Base-by-base conservation (phyloP, 2,888 invertebrate genomes). In the Drosophila algonquin region DNA sequence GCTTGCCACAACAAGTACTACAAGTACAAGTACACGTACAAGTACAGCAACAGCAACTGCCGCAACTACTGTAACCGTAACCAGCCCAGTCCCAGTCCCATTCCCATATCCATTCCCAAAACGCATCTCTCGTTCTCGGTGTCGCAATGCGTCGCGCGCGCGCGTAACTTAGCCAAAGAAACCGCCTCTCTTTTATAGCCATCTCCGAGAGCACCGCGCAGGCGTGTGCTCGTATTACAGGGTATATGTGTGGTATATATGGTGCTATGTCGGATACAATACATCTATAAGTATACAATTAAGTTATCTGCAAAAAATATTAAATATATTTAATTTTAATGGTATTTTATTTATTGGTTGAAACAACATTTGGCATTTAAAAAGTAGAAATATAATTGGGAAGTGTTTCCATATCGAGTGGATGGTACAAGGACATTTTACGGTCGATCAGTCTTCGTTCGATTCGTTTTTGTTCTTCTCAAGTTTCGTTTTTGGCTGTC, bases 121-220 rank as follows among this genome's bases (percentile, higher is more conserved):
- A 69, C 62, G 63, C 65, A 57, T 72, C 64, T 65, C 68, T 50
- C 46, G 45, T 60, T 70, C 54, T 51, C 50, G 79, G 84, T 81
- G 81, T 83, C 73, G 81, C 87, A 81, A 76, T 86, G 78, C 78
- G 74, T 63, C 60, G 78, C 30, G 30, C 30, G 24, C 69, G 53
- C 57, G 83, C 75, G 80, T 82, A 77, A 73, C 75, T 80, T 68
- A 30, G 47, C 54, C 30, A 8, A 8, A 8, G 30, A 7, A 8
- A 8, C 30, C 30, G 30, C 30, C 75, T 71, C 64, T 71, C 68
- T 77, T 56, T 69, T 65, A 59, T 55, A 54, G 60, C 51, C 46
- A 9, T 27, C n/a, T 59, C 30, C 1, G 14, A 18, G 50, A 27
- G 44, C 52, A 3, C 32, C 10, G 32, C 32, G 32, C 35, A 4